These are phyloP conservation scores for Lipophrys pholis DNA, from an alignment of 2,113 vertebrate genomes.

Conservation along the genomic window DNA sequence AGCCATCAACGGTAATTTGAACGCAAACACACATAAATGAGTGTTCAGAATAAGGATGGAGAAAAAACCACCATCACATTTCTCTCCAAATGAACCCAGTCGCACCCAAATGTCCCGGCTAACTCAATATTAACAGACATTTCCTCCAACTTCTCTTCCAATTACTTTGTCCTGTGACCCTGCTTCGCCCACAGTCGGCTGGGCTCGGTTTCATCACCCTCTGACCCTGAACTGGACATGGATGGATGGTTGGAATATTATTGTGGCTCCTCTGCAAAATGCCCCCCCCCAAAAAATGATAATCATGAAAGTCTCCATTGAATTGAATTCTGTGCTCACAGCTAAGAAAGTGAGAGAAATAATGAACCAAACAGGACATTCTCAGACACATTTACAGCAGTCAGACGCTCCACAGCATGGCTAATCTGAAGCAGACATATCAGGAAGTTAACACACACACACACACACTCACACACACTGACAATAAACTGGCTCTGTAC, in stretches of 20 bases:
- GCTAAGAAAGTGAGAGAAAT: not conserved
- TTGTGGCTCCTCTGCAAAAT: constrained; percentile 9
- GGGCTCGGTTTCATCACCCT: too few species aligned
- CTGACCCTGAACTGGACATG: constrained; percentile 22
- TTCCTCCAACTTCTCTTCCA: too few species aligned
- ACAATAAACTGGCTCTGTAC: constrained; percentile 44
- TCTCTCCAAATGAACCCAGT: too few species aligned
- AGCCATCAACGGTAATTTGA: too few species aligned
- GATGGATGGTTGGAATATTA: constrained; percentile 22
- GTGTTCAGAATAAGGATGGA: too few species aligned
- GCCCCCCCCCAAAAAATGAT: too few species aligned
- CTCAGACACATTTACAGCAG: constrained; percentile 15
- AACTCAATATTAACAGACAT: too few species aligned
- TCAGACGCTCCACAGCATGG: constrained; percentile 27
- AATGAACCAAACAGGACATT: constrained; percentile 17
- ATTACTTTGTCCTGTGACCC: too few species aligned
- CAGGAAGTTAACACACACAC: constrained; percentile 10
- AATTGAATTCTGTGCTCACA: constrained; percentile 14
- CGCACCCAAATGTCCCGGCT: too few species aligned
- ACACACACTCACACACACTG: constrained; percentile 41
- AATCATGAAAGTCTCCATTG: not conserved
- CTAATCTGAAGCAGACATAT: constrained; percentile 41
- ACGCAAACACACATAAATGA: too few species aligned
- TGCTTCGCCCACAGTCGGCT: too few species aligned
- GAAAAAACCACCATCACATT: too few species aligned